phyloP scores from a whole-genome alignment of 2,797 vertebrate genomes.

The Eospalax fontanierii region DNA sequence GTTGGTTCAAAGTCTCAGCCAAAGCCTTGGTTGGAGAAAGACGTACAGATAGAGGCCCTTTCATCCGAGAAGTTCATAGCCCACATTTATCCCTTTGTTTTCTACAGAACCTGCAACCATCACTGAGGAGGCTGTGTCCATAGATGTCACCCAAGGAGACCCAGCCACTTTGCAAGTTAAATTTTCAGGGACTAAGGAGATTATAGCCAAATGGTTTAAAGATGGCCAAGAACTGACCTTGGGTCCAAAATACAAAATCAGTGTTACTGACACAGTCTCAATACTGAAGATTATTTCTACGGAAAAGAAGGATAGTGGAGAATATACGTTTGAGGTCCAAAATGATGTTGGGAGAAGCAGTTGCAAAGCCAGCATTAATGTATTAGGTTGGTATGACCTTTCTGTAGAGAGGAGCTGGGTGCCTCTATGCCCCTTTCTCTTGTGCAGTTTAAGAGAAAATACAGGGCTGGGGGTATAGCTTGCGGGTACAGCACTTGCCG shows the following conservation, averaged over 20 bases:
- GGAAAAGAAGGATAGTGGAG: conserved; percentile 95
- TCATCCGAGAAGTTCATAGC: conserved; percentile 40
- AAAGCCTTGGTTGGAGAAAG: neutral
- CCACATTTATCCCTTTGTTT: conserved; percentile 85
- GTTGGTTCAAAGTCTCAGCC: conserved; percentile 91
- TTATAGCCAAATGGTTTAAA: conserved; percentile 95
- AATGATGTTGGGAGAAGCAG: conserved; percentile 96
- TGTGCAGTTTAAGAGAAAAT: conserved; percentile 6
- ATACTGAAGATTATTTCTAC: conserved; percentile 95
- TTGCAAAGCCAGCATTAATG: conserved; percentile 94
- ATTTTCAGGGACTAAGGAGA: conserved; percentile 96
- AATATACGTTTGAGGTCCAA: conserved; percentile 96
- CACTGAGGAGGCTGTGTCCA: conserved; percentile 95
- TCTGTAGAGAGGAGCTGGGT: neutral
- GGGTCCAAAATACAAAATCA: conserved; percentile 96
- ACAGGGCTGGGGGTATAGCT: neutral
- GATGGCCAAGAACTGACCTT: conserved; percentile 94
- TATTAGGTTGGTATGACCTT: conserved; percentile 94
- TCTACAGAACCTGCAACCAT: conserved; percentile 96
- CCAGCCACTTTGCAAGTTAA: conserved; percentile 97
- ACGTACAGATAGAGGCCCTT: neutral
- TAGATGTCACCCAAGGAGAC: conserved; percentile 98
- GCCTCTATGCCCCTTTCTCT: conserved; percentile 42
- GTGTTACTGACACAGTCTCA: conserved; percentile 94
- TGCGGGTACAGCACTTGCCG: neutral